Evolutionary conservation across 2,797 vertebrate genomes (phyloP).

Genomic region (Knipowitschia caucasica): DNA sequence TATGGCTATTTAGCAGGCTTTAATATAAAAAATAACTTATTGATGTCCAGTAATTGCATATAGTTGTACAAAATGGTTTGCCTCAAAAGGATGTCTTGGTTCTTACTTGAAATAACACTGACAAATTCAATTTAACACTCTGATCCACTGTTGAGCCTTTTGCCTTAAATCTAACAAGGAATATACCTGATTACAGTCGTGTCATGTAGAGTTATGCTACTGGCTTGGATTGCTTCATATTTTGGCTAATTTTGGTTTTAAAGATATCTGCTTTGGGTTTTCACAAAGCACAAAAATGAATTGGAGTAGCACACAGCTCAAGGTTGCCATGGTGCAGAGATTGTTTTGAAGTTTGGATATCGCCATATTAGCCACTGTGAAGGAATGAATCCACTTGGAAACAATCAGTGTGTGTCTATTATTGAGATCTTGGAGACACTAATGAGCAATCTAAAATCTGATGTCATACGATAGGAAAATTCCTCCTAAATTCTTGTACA

Average conservation of each 20-base stretch:
- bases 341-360: constrained; percentile 66
- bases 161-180: constrained; percentile 69
- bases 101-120: constrained; percentile 72
- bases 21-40: constrained; percentile 39
- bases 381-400: constrained; percentile 63
- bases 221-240: constrained; percentile 46
- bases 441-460: constrained; percentile 25
- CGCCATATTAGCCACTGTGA: constrained; percentile 76
- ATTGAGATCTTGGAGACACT: constrained; percentile 55
- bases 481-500: constrained; percentile 49
- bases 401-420: constrained; percentile 66
- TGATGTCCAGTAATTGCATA: constrained; percentile 64
- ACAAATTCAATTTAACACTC: constrained; percentile 69
- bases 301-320: constrained; percentile 66
- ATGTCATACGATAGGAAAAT: constrained; percentile 32
- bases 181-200: constrained; percentile 49
- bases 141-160: constrained; percentile 78
- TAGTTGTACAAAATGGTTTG: constrained; percentile 64
- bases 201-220: constrained; percentile 55
- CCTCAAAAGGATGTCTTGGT: constrained; percentile 68
- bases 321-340: constrained; percentile 73
- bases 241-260: constrained; percentile 46
- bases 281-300: constrained; percentile 61
- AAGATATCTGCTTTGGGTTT: constrained; percentile 41
- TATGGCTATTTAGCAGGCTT: constrained; percentile 57